These are phyloP conservation scores for Lateolabrax maculatus DNA, from an alignment of 2,797 vertebrate genomes.

Conservation along the genomic window DNA sequence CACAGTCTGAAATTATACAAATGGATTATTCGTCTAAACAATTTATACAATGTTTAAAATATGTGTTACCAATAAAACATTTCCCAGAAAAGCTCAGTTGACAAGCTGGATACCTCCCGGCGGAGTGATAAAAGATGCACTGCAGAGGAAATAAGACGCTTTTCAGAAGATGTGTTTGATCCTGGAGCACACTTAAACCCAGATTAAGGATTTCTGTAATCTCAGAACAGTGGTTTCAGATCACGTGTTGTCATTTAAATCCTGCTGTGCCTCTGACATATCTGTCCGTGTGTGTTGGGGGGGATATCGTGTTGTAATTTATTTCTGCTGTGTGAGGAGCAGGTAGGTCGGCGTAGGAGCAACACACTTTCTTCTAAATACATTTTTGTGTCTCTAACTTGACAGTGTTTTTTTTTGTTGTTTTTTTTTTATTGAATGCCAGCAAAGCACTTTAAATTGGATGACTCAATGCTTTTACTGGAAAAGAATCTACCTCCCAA, in stretches of 20 bases:
- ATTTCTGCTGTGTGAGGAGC: background rate
- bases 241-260: slow-evolving; percentile 62
- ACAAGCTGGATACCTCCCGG: no score
- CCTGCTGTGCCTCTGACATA: slow-evolving; percentile 2
- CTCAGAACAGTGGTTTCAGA: slow-evolving; percentile 75
- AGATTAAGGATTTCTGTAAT: slow-evolving; percentile 80
- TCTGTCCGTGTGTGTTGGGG: background rate
- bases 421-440: slow-evolving; percentile 37
- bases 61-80: background rate
- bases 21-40: background rate
- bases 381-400: background rate
- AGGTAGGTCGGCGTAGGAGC: background rate
- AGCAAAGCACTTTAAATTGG: slow-evolving; percentile 60
- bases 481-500: slow-evolving; percentile 45
- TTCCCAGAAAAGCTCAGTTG: no score
- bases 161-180: slow-evolving; percentile 60
- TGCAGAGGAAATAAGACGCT: slow-evolving; percentile 54
- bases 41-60: background rate
- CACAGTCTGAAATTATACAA: background rate
- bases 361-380: background rate
- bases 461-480: slow-evolving; percentile 57
- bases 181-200: slow-evolving; percentile 53
- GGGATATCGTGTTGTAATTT: background rate
- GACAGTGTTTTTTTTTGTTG: slow-evolving; percentile 12
- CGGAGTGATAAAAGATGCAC: no score